Base-by-base conservation (phyloP, 1,140 invertebrate species). In the Drosophila bocqueti region DNA sequence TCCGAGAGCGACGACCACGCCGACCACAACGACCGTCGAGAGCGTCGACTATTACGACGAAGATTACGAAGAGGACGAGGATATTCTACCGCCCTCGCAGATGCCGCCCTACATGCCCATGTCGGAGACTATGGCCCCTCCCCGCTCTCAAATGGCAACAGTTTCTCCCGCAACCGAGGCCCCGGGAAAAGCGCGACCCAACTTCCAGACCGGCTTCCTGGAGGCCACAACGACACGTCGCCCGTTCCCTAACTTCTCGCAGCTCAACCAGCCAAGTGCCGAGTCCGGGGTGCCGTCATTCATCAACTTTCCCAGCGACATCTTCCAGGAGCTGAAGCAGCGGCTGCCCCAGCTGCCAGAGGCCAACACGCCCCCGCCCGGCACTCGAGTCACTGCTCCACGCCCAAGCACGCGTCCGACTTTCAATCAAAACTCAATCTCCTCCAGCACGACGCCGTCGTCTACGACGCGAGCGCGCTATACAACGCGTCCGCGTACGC, bases 31-130 rank as follows among this genome's bases (percentile, higher is more conserved):
- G 59, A 79, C 76, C 43, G 40, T 62, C 2, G 81, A 62, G 40
- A 73, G 47, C 42, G 34, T 76, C 24, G 80, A 89, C 9, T 85
- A 90, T 49, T 81, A 82, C 45, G 76, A 92, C 29, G 93, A 93
- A 42, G 92, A 92, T 24, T 79, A 93, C 59, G 93, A 93, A 54
- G 87, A 93, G 79, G 93, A 95, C 34, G 93, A 94, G 55, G 94
- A 95, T 42, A 78, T 91, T 21, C 13, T 77, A 76, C 94, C 94
- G 55, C 93, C 93, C 10, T 94, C 94, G 0, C 94, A 69, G 45
- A 93, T 95, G 89, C 94, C 94, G 7, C 94, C 94, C 60, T 95
- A 94, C 72, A 95, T 95, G 94, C 94, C 94, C 7, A 94, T 94
- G 92, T 94, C 94, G 8, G 94, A 95, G 93, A 93, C 92, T 5